A percentile compares a stretch with the other conserved stretches of the same genome.
phyloP scores from a whole-genome alignment of 2,888 invertebrate species.

The Anthophora plumipes region DNA sequence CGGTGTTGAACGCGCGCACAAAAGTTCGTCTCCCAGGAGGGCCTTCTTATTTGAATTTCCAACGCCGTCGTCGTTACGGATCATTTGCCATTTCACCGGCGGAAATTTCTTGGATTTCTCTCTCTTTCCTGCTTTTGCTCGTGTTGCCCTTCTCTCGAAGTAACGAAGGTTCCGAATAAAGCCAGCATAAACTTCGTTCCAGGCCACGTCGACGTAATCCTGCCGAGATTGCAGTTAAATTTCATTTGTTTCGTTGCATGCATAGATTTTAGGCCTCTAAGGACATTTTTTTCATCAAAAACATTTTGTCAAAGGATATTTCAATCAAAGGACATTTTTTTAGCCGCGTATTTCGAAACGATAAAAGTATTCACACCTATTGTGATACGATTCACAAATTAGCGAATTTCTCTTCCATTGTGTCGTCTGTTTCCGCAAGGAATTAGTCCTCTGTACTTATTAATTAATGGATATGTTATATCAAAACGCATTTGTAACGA shows the following conservation, averaged over 20 bases:
- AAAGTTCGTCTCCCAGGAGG: slow-evolving; percentile 29
- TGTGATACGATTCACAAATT: not conserved
- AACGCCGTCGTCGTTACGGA: slow-evolving; percentile 40
- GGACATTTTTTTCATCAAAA: not conserved
- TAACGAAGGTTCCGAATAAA: not conserved
- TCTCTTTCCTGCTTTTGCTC: not conserved
- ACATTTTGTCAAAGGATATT: too few relatives aligned
- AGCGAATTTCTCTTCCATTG: not conserved
- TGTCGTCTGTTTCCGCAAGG: too few relatives aligned
- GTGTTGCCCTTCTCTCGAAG: not conserved
- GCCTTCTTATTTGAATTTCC: slow-evolving; percentile 49
- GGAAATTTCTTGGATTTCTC: slow-evolving; percentile 28
- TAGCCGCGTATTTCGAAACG: not conserved
- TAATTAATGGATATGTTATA: too few relatives aligned
- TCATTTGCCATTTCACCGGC: slow-evolving; percentile 51
- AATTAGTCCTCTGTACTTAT: too few relatives aligned
- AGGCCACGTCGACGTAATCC: slow-evolving; percentile 30
- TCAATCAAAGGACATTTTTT: slow-evolving; percentile 15
- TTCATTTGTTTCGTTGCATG: slow-evolving; percentile 43
- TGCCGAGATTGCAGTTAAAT: slow-evolving; percentile 46
- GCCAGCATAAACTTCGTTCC: slow-evolving; percentile 25
- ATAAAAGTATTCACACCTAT: not conserved
- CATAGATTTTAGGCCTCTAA: not conserved
- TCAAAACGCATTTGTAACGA: too few relatives aligned
- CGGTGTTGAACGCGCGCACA: slow-evolving; percentile 23